Evolutionary conservation across 2,113 vertebrate genomes (phyloP).

Genomic region (Balaeniceps rex): DNA sequence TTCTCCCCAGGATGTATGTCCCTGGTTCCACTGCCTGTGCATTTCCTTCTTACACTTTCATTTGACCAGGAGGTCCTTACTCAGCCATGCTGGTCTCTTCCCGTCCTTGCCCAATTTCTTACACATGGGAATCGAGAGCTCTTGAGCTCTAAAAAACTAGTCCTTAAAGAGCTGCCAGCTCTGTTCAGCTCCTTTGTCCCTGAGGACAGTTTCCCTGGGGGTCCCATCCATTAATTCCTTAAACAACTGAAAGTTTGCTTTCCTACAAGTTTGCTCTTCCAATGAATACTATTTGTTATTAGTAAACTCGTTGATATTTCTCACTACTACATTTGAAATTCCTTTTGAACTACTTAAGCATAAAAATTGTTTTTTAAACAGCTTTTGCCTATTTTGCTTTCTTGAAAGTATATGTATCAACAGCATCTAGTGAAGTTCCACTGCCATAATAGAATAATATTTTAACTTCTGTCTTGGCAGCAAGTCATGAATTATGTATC

Average conservation of each 20-base stretch:
- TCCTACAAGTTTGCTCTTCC: background rate
- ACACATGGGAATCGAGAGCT: background rate
- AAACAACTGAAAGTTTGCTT: background rate
- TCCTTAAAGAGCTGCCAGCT: background rate
- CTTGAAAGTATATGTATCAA: background rate
- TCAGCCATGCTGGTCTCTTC: too few species aligned
- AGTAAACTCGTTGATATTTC: background rate
- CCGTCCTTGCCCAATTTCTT: too few species aligned
- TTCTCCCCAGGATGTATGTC: too few species aligned
- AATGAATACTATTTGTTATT: background rate
- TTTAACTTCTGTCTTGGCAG: background rate
- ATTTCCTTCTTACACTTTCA: too few species aligned
- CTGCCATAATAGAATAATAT: background rate
- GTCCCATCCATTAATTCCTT: background rate
- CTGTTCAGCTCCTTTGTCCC: background rate
- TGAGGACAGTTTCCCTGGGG: background rate
- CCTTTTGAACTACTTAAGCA: background rate
- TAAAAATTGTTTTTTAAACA: background rate
- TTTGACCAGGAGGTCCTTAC: too few species aligned
- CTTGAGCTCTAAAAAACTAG: background rate
- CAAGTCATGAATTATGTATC: background rate
- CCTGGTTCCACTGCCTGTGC: too few species aligned
- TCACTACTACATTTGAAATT: background rate
- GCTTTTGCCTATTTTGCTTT: background rate
- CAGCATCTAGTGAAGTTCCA: background rate